Evolutionary conservation across 2,797 vertebrate genomes (phyloP), one percentile per base, ranked within the genome.

Genomic region (Rhinichthys osculus): DNA sequence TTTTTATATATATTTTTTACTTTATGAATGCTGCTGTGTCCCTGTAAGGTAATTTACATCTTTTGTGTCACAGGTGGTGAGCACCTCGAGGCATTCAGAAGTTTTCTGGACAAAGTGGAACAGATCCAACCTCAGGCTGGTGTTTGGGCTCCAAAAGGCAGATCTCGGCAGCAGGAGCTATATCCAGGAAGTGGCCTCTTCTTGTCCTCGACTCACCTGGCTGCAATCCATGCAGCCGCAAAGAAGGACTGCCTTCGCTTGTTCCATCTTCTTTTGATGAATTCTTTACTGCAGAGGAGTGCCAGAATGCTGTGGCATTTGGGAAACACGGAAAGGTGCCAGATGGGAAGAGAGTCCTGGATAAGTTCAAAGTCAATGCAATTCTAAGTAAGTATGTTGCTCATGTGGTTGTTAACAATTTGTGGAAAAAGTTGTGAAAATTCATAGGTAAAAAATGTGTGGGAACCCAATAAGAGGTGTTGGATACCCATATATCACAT

Each of bases 121-220:
- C 13, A 47, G 44, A 47, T 47, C 44, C 44, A 47, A 47, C 44
- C 44, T 47, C 44, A 47, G 44, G 44, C 44, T 47, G 13, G 44
- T 47, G 44, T 47, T 47, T 14, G 44, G 44, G 44, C 44, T 47
- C 44, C 16, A 64, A 86, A 73, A 83, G 7, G 33, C 52, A 76
- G 81, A 74, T 74, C 71, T 77, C 38, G 38, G 19, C 72, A 88
- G 33, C 78, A 86, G 66, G 79, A 83, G 85, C 79, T 88, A 54
- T 89, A 85, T 82, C 79, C 87, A 82, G 70, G 72, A 59, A 87
- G 86, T 77, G 88, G 88, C 40, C 82, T 88, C 19, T 30, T 30
- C 30, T 30, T 30, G 30, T 30, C 30, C 30, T 78, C 87, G 50
- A 79, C 78, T 21, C 33, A 35, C 69, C 76, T 86, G 80, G 67